Conservation (phyloP, 2,888 invertebrate genomes). For the Tetropium fuscum region DNA sequence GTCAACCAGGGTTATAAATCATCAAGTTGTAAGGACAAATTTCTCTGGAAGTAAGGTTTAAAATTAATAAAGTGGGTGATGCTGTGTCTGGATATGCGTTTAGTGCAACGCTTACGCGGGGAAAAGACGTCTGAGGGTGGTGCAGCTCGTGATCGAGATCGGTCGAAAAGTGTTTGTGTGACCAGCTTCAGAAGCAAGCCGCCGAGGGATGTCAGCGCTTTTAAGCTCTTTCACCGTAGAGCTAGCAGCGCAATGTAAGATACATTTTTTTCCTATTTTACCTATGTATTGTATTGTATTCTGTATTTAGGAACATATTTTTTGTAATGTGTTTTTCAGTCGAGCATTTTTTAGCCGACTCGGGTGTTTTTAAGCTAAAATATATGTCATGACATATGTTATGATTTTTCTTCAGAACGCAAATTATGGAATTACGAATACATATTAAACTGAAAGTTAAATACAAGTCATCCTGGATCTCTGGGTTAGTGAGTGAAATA, state of each 20-base stretch:
- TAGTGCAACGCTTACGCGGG: constrained; percentile 67
- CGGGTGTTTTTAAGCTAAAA: too few species aligned
- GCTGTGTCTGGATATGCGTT: constrained; percentile 68
- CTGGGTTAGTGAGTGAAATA: too few species aligned
- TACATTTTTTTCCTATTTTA: constrained; percentile 6
- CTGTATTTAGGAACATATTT: not conserved
- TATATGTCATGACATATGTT: too few species aligned
- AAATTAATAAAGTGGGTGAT: constrained; percentile 50
- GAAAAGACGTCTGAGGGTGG: constrained; percentile 63
- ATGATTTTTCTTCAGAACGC: too few species aligned
- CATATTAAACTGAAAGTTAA: too few species aligned
- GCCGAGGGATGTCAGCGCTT: constrained; percentile 69
- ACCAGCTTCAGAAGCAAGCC: constrained; percentile 74
- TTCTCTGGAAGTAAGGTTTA: not conserved
- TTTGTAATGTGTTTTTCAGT: too few species aligned
- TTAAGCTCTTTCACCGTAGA: constrained; percentile 76
- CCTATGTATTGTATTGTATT: not conserved
- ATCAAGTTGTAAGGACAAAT: too few species aligned
- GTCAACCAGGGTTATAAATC: too few species aligned
- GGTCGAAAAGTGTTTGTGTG: constrained; percentile 81
- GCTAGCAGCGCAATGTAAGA: constrained; percentile 82
- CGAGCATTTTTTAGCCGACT: too few species aligned
- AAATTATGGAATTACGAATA: too few species aligned
- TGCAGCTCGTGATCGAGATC: constrained; percentile 65
- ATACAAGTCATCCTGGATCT: too few species aligned